Evolutionary conservation across 2,113 vertebrate genomes (phyloP).

Genomic region (Ciconia maguari): DNA sequence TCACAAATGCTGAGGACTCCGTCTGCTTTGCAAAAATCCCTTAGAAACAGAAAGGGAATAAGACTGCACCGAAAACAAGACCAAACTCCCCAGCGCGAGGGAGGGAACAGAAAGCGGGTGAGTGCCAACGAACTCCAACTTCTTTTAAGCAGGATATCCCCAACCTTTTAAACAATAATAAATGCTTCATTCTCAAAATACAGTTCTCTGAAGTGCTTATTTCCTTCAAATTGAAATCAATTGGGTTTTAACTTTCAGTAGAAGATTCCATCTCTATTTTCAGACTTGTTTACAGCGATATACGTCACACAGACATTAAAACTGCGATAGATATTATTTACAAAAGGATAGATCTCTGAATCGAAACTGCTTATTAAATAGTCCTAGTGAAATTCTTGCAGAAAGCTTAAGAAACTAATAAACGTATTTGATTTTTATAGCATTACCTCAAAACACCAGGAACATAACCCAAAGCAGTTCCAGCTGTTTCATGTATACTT

Average conservation of each 20-base stretch:
- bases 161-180: constrained; percentile 18
- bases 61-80: background rate
- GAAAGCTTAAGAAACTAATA: constrained; percentile 9
- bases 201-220: background rate
- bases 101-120: background rate
- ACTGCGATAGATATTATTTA: background rate
- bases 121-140: background rate
- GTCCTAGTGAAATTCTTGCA: background rate
- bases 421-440: constrained; percentile 31
- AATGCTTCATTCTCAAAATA: background rate
- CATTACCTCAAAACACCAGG: constrained; percentile 28
- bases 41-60: background rate
- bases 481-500: constrained; percentile 57
- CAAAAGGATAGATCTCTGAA: background rate
- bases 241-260: constrained; percentile 4
- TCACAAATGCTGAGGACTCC: background rate
- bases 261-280: background rate
- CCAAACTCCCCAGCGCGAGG: background rate
- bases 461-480: constrained; percentile 51
- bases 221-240: constrained; percentile 37
- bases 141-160: background rate
- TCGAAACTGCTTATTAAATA: background rate
- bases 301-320: background rate
- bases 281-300: background rate
- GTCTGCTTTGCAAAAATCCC: background rate